Base-by-base conservation (phyloP, 2,888 invertebrate genomes). In the Euphydryas editha region DNA sequence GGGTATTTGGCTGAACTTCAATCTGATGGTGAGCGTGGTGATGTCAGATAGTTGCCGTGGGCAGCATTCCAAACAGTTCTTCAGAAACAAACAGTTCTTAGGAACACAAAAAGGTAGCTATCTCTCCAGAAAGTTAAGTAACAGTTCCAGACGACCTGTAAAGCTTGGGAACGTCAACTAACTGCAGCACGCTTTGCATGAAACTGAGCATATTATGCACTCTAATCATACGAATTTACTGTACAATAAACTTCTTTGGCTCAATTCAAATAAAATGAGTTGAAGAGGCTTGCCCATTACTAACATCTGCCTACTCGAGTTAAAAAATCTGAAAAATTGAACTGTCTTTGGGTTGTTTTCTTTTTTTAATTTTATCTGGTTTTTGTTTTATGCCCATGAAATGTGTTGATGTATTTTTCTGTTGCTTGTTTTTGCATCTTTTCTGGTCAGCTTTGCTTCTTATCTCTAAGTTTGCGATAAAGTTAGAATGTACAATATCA, bases 381-480 rank as follows among this genome's bases (percentile, higher is more conserved):
- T 44, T 44, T n/a, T 44, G 42, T 44, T 44, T 11, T 15, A 2
- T 44, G 42, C 5, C 15, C 36, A 15, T 36, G 36, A 55, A n/a
- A 36, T 55, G 30, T 7, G 55, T 17, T 58, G 39, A 18, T 58
- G n/a, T n/a, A n/a, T n/a, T 58, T 58, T 58, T 42, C 42, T 46
- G 24, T 59, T 59, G 46, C 59, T 59, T 59, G 46, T 46, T 46
- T 59, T 59, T 24, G 59, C 46, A 58, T 42, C 58, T 42, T 58
- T 58, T 58, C 58, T 58, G 58, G 58, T 58, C 42, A 44, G 58
- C 58, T 59, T 59, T 46, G 47, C 59, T 59, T 46, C 59, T 59
- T 59, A 46, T 59, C 59, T 59, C 59, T 59, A 59, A 59, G n/a
- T n/a, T n/a, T 59, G 59, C 46, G 8, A 47, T 46, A 47, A 46